These are phyloP conservation scores for Nannospalax galili DNA, from an alignment of 2,113 vertebrate species.

Conservation along the genomic window DNA sequence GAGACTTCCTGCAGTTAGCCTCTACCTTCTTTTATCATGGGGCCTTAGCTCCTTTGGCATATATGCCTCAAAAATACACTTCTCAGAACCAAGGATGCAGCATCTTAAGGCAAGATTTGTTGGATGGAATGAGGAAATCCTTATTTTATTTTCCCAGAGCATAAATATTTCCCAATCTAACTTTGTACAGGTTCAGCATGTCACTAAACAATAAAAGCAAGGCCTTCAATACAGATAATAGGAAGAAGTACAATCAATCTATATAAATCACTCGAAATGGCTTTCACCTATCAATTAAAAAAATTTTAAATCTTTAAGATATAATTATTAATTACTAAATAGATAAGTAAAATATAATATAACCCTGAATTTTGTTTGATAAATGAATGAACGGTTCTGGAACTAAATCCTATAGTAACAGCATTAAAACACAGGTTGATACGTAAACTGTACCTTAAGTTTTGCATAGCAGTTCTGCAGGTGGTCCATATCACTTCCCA, in stretches of 20 bases:
- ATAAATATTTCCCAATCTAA: conserved; percentile 39
- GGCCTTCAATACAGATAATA: background rate
- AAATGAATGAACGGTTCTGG: background rate
- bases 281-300: background rate
- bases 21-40: background rate
- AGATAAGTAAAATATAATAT: too few species aligned
- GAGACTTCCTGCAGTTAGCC: background rate
- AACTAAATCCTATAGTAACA: background rate
- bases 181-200: background rate
- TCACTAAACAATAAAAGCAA: background rate
- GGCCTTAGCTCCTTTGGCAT: background rate
- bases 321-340: too few species aligned
- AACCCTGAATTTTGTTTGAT: background rate
- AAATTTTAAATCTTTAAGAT: background rate
- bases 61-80: background rate
- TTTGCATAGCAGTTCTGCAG: conserved; percentile 93
- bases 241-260: background rate
- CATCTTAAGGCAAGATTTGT: background rate
- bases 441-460: conserved; percentile 89
- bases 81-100: background rate
- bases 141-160: conserved; percentile 19
- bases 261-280: background rate
- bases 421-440: background rate
- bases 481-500: conserved; percentile 93
- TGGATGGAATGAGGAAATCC: background rate